Evolutionary conservation across 2,888 invertebrate genomes (phyloP).

Genomic region (Drosophila limbata): DNA sequence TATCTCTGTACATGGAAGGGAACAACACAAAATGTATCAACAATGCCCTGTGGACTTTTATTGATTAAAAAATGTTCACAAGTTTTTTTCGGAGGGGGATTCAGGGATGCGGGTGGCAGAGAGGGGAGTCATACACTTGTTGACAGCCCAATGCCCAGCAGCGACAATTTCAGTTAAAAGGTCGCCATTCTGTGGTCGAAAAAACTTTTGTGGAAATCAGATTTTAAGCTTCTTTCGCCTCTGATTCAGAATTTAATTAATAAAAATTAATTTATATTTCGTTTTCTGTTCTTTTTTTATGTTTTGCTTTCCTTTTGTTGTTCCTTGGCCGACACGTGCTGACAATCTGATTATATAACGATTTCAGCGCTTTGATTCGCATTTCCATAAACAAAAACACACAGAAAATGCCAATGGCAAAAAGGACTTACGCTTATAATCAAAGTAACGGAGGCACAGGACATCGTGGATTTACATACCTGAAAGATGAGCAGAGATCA

Average conservation of each 20-base stretch:
- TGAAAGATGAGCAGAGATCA: conserved; percentile 39
- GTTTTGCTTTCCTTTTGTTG: conserved; percentile 35
- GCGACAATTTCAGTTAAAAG: conserved; percentile 66
- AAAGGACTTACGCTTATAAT: conserved; percentile 59
- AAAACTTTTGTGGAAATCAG: conserved; percentile 42
- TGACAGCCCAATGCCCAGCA: conserved; percentile 58
- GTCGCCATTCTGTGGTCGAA: conserved; percentile 47
- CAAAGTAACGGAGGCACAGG: conserved; percentile 42
- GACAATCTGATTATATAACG: conserved; percentile 61
- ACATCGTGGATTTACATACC: conserved; percentile 55
- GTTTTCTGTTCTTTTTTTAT: conserved; percentile 30
- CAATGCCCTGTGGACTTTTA: conserved; percentile 65
- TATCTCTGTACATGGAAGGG: conserved; percentile 38
- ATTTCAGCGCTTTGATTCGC: conserved; percentile 42
- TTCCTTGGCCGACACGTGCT: conserved; percentile 36
- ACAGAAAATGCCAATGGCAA: conserved; percentile 18
- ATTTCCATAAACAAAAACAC: conserved; percentile 40
- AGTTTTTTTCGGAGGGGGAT: conserved; percentile 9
- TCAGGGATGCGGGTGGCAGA: not conserved
- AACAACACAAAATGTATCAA: conserved; percentile 68
- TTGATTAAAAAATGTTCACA: conserved; percentile 72
- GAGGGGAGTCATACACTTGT: conserved; percentile 56
- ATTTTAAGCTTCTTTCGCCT: conserved; percentile 70
- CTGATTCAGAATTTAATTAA: conserved; percentile 69
- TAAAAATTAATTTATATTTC: conserved; percentile 55